A percentile compares a stretch with the other conserved stretches of the same genome.
Evolutionary conservation across 2,113 vertebrate species (phyloP).

Genomic region (Chamaea fasciata): DNA sequence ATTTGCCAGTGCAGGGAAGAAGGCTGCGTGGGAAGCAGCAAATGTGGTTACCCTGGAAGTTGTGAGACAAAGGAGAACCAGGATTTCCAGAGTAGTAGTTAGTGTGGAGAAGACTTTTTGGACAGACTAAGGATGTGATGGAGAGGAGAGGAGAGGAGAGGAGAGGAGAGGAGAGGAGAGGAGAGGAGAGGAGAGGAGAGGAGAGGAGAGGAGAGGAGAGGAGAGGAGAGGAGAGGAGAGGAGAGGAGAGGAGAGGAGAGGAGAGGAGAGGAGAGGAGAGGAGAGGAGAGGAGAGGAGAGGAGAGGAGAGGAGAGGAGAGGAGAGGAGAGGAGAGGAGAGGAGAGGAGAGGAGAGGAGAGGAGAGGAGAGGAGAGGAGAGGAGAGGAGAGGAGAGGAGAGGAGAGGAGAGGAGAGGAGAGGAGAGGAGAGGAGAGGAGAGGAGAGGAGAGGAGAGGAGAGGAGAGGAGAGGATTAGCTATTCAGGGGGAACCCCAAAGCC

Average conservation of each 20-base stretch:
- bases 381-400: too few species aligned
- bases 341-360: too few species aligned
- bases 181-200: too few species aligned
- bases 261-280: accelerated
- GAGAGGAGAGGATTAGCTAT: neutral
- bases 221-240: too few species aligned
- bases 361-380: too few species aligned
- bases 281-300: too few species aligned
- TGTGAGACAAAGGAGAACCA: neutral
- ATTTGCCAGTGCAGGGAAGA: neutral
- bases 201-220: too few species aligned
- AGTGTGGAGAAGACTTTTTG: neutral
- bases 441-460: too few species aligned
- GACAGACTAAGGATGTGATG: neutral
- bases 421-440: too few species aligned
- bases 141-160: too few species aligned
- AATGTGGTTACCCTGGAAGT: neutral
- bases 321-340: accelerated
- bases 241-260: accelerated
- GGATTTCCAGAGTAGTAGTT: neutral
- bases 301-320: accelerated
- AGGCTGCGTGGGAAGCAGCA: neutral
- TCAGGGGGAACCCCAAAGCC: neutral
- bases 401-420: too few species aligned
- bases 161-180: too few species aligned